These are phyloP conservation scores for Rhinatrema bivittatum DNA, from an alignment of 2,797 vertebrate genomes.

Conservation along the genomic window DNA sequence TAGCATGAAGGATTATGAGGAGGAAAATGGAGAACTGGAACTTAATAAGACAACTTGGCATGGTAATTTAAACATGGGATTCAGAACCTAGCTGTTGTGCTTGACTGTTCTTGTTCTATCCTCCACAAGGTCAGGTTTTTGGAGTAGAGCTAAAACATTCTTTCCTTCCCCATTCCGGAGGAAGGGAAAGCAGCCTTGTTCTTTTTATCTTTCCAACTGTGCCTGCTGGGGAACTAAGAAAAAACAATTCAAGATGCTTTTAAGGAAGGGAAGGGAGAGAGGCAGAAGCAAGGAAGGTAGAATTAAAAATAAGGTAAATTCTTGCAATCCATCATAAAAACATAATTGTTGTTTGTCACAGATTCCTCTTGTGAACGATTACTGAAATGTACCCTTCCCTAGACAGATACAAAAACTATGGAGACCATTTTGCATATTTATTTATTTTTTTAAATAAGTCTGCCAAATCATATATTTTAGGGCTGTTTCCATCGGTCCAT, in stretches of 20 bases:
- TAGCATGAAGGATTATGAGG: slow-evolving; percentile 34
- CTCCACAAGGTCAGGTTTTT: slow-evolving; percentile 5
- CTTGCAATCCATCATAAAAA: too few relatives aligned
- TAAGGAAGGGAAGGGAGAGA: slow-evolving; percentile 26
- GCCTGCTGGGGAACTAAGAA: slow-evolving; percentile 42
- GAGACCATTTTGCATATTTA: too few relatives aligned
- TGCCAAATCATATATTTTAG: too few relatives aligned
- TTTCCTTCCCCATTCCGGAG: slow-evolving; percentile 1
- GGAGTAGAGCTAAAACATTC: slow-evolving; percentile 16
- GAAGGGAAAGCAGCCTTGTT: slow-evolving; percentile 5
- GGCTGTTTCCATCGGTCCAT: too few relatives aligned
- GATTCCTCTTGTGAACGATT: too few relatives aligned
- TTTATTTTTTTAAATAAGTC: too few relatives aligned
- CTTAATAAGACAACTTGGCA: slow-evolving; percentile 25
- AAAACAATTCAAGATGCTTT: slow-evolving; percentile 44
- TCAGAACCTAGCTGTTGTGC: slow-evolving; percentile 10
- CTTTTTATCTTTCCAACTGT: slow-evolving; percentile 49
- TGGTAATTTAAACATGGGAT: slow-evolving; percentile 7
- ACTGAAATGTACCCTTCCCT: too few relatives aligned
- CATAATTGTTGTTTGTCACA: too few relatives aligned
- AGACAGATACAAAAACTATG: too few relatives aligned
- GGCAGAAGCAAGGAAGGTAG: slow-evolving; percentile 19
- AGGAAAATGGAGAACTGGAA: slow-evolving; percentile 27
- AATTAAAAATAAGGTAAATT: slow-evolving; percentile 30
- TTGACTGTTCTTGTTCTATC: slow-evolving; percentile 14